Conservation (phyloP, 1,140 invertebrate genomes). For the Eubasilissa regina region DNA sequence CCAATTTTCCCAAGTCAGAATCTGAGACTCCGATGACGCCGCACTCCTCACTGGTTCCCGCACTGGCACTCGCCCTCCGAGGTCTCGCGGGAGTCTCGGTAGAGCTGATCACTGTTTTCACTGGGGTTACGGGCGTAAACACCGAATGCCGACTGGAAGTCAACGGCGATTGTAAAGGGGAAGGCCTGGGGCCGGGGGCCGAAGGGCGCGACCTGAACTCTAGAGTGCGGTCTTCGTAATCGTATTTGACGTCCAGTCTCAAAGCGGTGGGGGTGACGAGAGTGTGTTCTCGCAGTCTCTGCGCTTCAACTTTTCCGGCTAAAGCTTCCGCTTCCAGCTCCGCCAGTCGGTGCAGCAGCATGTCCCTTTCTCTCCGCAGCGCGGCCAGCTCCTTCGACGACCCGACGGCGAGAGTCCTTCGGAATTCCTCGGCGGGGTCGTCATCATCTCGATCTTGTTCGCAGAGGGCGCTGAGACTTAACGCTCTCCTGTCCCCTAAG, state of each 20-base stretch:
- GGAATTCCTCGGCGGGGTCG: constrained; percentile 70
- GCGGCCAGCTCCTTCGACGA: constrained; percentile 70
- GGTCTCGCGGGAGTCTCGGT: constrained; percentile 56
- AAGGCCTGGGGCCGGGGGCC: constrained; percentile 51
- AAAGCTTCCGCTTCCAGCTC: constrained; percentile 82
- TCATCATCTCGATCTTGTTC: constrained; percentile 65
- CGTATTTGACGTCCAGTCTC: constrained; percentile 22
- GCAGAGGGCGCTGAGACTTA: constrained; percentile 61
- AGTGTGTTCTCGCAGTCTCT: constrained; percentile 71
- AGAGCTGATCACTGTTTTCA: constrained; percentile 35
- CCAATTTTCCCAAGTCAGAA: constrained; percentile 68
- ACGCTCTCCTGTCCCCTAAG: constrained; percentile 65
- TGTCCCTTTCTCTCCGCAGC: constrained; percentile 80
- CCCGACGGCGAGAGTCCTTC: constrained; percentile 67
- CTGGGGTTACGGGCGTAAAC: constrained; percentile 55
- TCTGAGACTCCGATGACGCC: constrained; percentile 16
- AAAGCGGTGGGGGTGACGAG: constrained; percentile 62
- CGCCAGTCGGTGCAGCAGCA: constrained; percentile 78
- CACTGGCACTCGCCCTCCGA: constrained; percentile 32
- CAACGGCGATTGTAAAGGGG: constrained; percentile 40
- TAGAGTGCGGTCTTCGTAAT: constrained; percentile 40
- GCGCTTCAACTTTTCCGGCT: constrained; percentile 76
- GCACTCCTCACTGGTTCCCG: constrained; percentile 27
- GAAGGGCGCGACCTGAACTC: constrained; percentile 51
- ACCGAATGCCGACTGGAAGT: constrained; percentile 42